phyloP scores from a whole-genome alignment of 2,797 vertebrate species.

The Hyperoplus immaculatus region DNA sequence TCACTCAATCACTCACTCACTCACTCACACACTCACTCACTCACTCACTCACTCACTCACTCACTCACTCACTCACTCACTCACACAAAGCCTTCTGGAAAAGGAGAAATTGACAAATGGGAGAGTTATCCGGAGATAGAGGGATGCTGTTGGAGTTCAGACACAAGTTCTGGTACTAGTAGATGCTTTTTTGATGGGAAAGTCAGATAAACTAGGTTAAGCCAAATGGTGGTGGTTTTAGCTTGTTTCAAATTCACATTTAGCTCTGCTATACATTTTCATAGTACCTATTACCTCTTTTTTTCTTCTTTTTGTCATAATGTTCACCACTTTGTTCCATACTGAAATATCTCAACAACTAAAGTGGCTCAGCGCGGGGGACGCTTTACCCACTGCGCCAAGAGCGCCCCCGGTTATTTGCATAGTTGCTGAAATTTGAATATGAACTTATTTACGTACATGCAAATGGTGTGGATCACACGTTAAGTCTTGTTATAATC shows the following conservation, averaged over 20 bases:
- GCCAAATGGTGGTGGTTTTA: too few species aligned
- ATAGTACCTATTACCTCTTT: not conserved
- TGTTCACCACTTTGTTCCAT: not conserved
- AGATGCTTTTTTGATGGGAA: slow-evolving; percentile 19
- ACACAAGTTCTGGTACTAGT: slow-evolving; percentile 20
- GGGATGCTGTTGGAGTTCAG: slow-evolving; percentile 31
- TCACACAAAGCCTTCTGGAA: slow-evolving; percentile 47
- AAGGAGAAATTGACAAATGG: slow-evolving; percentile 48
- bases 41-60: slow-evolving; percentile 24
- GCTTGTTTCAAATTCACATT: not conserved
- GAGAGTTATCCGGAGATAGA: slow-evolving; percentile 39
- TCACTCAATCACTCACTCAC: slow-evolving; percentile 39
- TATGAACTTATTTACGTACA: too few species aligned
- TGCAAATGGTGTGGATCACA: too few species aligned
- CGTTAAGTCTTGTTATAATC: not conserved
- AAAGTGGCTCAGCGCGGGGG: too few species aligned
- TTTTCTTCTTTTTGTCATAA: too few species aligned
- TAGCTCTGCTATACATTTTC: not conserved
- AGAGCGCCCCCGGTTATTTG: too few species aligned
- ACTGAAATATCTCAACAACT: not conserved
- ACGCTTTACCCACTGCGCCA: too few species aligned
- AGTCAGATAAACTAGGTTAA: not conserved
- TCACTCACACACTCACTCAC: slow-evolving; percentile 17
- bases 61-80: slow-evolving; percentile 44
- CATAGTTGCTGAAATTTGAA: too few species aligned